A percentile compares a stretch with the other conserved stretches of the same genome.
Conservation (phyloP, 2,113 vertebrate species). For the Chaenocephalus aceratus region DNA sequence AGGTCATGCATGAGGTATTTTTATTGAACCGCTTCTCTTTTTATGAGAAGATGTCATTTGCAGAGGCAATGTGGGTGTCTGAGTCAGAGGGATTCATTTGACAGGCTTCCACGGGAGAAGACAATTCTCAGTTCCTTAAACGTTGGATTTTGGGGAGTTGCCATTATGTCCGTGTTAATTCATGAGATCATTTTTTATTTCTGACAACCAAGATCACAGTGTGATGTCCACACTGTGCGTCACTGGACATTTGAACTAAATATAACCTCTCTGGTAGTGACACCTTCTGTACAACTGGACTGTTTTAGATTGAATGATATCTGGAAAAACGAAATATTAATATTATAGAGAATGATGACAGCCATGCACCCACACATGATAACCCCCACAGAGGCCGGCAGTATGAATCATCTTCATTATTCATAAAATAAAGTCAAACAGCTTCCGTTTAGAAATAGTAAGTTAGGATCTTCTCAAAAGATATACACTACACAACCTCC, state of each 20-base stretch:
- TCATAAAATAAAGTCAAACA: neutral
- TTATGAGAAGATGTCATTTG: neutral
- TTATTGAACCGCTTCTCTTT: neutral
- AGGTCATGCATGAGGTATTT: neutral
- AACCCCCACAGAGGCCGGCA: neutral
- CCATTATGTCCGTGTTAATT: neutral
- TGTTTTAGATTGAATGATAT: neutral
- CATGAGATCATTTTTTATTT: slow-evolving; percentile 63
- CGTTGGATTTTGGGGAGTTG: neutral
- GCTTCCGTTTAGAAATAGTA: neutral
- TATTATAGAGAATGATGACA: neutral
- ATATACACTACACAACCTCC: neutral
- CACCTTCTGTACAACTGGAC: too few relatives aligned
- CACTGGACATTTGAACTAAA: slow-evolving; percentile 35
- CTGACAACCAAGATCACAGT: slow-evolving; percentile 39
- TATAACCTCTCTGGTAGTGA: neutral
- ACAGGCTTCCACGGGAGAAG: neutral
- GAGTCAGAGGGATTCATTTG: neutral
- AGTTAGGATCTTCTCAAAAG: neutral
- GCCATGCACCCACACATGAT: neutral
- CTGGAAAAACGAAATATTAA: neutral
- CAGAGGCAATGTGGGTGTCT: neutral
- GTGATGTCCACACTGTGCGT: slow-evolving; percentile 47
- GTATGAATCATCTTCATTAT: neutral
- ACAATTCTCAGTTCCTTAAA: slow-evolving; percentile 46